Evolutionary conservation across 2,888 invertebrate species (phyloP).

Genomic region (Lasioglossum morio): DNA sequence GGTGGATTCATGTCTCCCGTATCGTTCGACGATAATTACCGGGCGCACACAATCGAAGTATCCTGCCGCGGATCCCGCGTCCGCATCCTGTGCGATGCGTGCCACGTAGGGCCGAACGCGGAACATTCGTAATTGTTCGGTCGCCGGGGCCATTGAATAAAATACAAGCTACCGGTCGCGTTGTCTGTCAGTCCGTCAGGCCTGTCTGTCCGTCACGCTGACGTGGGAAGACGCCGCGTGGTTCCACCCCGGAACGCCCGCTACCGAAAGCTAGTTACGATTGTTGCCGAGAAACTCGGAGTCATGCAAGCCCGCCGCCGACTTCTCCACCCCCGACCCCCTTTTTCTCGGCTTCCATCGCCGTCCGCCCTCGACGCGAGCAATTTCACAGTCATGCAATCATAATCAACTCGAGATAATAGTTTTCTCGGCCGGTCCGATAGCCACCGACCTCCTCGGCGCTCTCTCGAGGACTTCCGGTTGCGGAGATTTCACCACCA

Average conservation of each 20-base stretch:
- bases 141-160: constrained; percentile 84
- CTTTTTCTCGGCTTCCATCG: constrained; percentile 43
- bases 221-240: constrained; percentile 84
- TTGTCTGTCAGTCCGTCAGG: constrained; percentile 80
- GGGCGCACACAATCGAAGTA: constrained; percentile 80
- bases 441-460: constrained; percentile 26
- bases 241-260: constrained; percentile 77
- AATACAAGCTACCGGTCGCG: constrained; percentile 83
- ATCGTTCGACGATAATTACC: constrained; percentile 79
- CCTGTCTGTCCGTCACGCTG: constrained; percentile 84
- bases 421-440: constrained; percentile 70
- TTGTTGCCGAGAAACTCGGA: constrained; percentile 82
- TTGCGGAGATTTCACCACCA: background rate
- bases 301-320: constrained; percentile 80
- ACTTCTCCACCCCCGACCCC: constrained; percentile 24
- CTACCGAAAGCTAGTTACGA: constrained; percentile 83
- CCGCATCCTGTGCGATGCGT: constrained; percentile 79
- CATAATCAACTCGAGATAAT: constrained; percentile 80
- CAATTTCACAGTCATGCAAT: constrained; percentile 83
- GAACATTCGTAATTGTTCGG: constrained; percentile 82
- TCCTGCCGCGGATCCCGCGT: constrained; percentile 73
- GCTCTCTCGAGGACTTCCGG: constrained; percentile 38
- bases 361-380: constrained; percentile 61
- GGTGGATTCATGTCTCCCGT: constrained; percentile 72
- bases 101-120: constrained; percentile 66